Evolutionary conservation across 2,888 invertebrate genomes (phyloP).

Genomic region (Eustalomyia histrio): DNA sequence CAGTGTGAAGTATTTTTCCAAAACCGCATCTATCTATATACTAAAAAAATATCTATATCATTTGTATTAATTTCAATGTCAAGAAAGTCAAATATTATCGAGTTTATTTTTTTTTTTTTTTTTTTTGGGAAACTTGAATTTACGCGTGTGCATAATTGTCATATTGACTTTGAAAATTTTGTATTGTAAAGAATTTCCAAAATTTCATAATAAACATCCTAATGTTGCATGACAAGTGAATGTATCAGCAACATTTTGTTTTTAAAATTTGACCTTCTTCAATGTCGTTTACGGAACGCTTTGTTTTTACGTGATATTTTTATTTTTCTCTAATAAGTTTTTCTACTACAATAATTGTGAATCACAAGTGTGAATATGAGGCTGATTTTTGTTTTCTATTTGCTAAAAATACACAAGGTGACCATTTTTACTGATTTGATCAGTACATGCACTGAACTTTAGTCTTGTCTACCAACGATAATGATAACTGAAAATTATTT

Average conservation of each 20-base stretch:
- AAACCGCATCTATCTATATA: constrained; percentile 5
- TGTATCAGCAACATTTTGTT: constrained; percentile 59
- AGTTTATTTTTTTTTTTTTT: too few species aligned
- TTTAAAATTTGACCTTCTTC: constrained; percentile 62
- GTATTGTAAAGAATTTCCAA: constrained; percentile 15
- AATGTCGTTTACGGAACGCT: constrained; percentile 59
- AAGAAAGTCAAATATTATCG: constrained; percentile 40
- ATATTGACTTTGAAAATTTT: background rate
- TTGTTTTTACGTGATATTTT: constrained; percentile 32
- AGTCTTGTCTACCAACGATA: too few species aligned
- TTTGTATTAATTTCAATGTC: constrained; percentile 44
- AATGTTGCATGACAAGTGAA: constrained; percentile 47
- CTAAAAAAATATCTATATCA: constrained; percentile 10
- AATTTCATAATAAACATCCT: constrained; percentile 34
- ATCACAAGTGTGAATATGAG: constrained; percentile 33
- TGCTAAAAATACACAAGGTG: background rate
- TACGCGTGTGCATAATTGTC: constrained; percentile 8
- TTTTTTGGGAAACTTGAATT: background rate
- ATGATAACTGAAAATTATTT: too few species aligned
- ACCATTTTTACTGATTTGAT: too few species aligned
- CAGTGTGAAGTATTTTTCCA: constrained; percentile 1
- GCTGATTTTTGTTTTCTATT: background rate
- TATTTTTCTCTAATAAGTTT: constrained; percentile 7
- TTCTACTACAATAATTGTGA: constrained; percentile 24
- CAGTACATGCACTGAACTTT: too few species aligned